Conservation (phyloP, 2,888 invertebrate genomes). For the Tinea trinotella region DNA sequence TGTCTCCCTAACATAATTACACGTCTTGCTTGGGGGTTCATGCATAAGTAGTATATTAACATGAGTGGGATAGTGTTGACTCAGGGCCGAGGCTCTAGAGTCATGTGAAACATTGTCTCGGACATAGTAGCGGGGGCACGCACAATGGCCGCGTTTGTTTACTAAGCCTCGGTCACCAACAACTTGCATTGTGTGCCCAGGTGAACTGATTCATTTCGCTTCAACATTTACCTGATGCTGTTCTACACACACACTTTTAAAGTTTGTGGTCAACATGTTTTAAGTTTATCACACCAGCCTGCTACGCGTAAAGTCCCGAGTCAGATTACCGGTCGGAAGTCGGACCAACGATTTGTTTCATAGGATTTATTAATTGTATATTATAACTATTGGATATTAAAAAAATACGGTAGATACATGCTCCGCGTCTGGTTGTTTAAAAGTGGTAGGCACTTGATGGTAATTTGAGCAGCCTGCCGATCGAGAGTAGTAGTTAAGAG, state of each 20-base stretch:
- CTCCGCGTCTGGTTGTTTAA: too few species aligned
- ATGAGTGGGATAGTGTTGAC: conserved; percentile 43
- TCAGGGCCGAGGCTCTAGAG: conserved; percentile 37
- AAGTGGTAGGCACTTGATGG: too few species aligned
- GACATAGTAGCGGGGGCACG: conserved; percentile 36
- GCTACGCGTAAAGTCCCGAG: too few species aligned
- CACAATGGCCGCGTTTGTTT: conserved; percentile 38
- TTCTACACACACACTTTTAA: not conserved
- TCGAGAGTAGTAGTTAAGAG: too few species aligned
- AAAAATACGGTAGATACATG: too few species aligned
- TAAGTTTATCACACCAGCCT: too few species aligned
- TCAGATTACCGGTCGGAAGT: too few species aligned
- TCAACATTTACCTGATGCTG: not conserved
- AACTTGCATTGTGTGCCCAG: not conserved
- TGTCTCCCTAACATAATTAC: not conserved
- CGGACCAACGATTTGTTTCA: too few species aligned
- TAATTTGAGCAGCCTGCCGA: too few species aligned
- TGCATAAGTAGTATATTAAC: conserved; percentile 27
- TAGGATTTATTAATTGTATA: too few species aligned
- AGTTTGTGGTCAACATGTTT: too few species aligned
- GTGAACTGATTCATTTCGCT: conserved; percentile 9
- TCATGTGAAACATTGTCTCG: conserved; percentile 42
- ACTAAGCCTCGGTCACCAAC: conserved; percentile 4
- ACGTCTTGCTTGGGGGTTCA: conserved; percentile 26
- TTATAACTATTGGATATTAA: too few species aligned